These are phyloP conservation scores for Eilema griseolum DNA, from an alignment of 2,888 invertebrate species.

Conservation along the genomic window DNA sequence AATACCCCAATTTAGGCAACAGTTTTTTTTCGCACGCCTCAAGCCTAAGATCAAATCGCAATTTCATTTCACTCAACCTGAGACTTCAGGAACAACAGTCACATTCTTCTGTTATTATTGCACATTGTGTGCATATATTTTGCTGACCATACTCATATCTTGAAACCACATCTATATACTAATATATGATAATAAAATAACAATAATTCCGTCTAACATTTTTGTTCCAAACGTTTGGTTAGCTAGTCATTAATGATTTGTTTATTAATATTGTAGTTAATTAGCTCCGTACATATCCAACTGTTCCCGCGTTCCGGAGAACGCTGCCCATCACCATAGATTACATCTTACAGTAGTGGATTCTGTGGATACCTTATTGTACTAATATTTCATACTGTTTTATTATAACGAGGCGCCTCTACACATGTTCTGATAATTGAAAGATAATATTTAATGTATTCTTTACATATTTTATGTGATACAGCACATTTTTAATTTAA, in stretches of 20 bases:
- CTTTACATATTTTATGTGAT: conserved; percentile 26
- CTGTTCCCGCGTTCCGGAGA: conserved; percentile 52
- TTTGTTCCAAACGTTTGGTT: conserved; percentile 40
- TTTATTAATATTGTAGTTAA: conserved; percentile 74
- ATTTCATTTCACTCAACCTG: neutral
- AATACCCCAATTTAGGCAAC: no score
- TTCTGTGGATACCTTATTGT: conserved; percentile 22
- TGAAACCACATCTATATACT: no score
- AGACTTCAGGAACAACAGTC: neutral
- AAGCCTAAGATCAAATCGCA: neutral
- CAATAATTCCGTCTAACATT: conserved; percentile 17
- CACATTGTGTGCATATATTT: neutral
- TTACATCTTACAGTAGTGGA: conserved; percentile 58
- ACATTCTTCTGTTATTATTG: neutral
- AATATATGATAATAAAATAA: no score
- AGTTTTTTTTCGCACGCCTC: no score
- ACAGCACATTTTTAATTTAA: conserved; percentile 19
- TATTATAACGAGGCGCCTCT: conserved; percentile 51
- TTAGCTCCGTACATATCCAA: conserved; percentile 52
- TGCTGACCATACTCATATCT: neutral
- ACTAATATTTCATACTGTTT: conserved; percentile 49
- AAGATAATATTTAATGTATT: conserved; percentile 44
- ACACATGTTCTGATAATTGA: conserved; percentile 52
- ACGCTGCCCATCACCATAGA: conserved; percentile 47
- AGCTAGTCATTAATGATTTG: conserved; percentile 67